Evolutionary conservation across 1,140 invertebrate species (phyloP).

Genomic region (Drosophila athabasca): DNA sequence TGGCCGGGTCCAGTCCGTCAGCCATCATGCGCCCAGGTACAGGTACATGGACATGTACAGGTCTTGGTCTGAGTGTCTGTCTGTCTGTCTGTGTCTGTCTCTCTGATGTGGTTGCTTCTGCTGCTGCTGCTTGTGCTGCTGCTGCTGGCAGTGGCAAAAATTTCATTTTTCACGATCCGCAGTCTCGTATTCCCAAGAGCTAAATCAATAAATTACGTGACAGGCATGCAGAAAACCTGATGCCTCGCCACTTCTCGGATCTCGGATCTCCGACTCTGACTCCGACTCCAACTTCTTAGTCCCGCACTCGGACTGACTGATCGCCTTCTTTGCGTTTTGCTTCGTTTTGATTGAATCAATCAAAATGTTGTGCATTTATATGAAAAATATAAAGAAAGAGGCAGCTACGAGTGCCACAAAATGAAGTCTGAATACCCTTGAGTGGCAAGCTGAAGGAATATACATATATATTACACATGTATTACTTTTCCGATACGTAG

Average conservation of each 20-base stretch:
- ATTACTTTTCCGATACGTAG: too few relatives aligned
- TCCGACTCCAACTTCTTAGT: conserved; percentile 21
- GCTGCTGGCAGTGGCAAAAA: conserved; percentile 74
- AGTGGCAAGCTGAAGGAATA: not conserved
- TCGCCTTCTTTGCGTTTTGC: conserved; percentile 56
- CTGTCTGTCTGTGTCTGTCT: too few relatives aligned
- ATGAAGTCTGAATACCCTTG: conserved; percentile 28
- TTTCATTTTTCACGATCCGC: conserved; percentile 75
- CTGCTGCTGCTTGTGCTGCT: conserved; percentile 38
- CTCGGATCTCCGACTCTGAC: conserved; percentile 16
- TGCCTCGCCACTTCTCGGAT: conserved; percentile 50
- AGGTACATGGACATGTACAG: too few relatives aligned
- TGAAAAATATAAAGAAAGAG: conserved; percentile 39
- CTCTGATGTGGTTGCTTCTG: not conserved
- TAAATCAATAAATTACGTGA: conserved; percentile 84
- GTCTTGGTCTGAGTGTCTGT: not conserved
- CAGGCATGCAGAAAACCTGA: conserved; percentile 82
- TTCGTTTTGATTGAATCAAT: conserved; percentile 82
- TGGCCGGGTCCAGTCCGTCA: conserved; percentile 37
- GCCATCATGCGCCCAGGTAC: conserved; percentile 44
- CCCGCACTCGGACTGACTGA: conserved; percentile 36
- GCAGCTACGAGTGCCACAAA: not conserved
- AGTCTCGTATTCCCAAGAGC: conserved; percentile 81
- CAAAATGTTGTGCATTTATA: conserved; percentile 74
- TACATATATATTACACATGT: too few relatives aligned